These are phyloP conservation scores for Candoia aspera DNA, from an alignment of 2,113 vertebrate species.

Conservation along the genomic window DNA sequence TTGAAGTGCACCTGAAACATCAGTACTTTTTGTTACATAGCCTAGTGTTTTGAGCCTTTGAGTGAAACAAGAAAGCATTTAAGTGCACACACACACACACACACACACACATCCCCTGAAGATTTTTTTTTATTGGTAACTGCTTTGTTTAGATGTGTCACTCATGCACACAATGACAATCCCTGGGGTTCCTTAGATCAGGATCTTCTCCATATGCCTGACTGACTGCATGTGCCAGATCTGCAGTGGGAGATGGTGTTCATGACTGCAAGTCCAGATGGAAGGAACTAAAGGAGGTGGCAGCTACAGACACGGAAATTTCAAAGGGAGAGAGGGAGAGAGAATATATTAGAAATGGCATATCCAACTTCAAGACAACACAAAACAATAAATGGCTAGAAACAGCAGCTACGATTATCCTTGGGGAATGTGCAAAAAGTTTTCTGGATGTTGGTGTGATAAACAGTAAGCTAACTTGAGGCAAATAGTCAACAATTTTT, in stretches of 20 bases:
- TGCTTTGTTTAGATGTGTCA: background rate
- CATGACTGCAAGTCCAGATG: background rate
- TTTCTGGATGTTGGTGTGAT: background rate
- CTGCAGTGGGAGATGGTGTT: background rate
- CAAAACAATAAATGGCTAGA: background rate
- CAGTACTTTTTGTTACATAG: background rate
- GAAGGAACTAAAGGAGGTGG: background rate
- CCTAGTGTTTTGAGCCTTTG: background rate
- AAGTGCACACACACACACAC: background rate
- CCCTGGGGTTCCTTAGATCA: background rate
- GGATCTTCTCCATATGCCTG: background rate
- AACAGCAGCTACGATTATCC: background rate
- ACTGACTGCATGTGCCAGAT: background rate
- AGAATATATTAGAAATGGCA: background rate
- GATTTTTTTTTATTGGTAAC: no score
- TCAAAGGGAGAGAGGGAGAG: background rate
- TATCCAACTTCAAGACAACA: background rate
- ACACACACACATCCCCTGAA: no score
- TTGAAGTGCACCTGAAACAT: background rate
- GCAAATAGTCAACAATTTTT: background rate
- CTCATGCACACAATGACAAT: background rate
- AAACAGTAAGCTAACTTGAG: background rate
- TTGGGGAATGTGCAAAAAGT: accelerated
- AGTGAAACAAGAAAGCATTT: background rate
- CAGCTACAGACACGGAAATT: background rate